Conservation (phyloP, 2,797 vertebrate genomes). For the Delichon dasypus region DNA sequence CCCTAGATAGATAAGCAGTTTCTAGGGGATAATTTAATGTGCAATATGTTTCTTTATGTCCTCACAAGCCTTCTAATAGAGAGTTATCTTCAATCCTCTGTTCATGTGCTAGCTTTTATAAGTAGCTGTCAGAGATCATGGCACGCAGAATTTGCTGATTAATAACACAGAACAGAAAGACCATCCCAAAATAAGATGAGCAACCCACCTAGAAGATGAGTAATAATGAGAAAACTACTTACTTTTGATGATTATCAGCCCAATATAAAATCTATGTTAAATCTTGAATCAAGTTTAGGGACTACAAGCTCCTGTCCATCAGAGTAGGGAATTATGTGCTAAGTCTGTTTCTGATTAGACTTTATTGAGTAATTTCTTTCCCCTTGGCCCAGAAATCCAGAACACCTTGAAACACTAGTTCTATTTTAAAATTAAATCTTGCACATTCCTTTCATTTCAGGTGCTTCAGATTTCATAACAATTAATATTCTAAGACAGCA, state of each 20-base stretch:
- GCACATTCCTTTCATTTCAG: neutral
- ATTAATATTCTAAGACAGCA: neutral
- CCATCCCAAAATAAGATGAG: neutral
- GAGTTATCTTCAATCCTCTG: neutral
- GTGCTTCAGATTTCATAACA: neutral
- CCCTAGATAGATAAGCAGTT: neutral
- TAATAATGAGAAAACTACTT: neutral
- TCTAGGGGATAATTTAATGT: neutral
- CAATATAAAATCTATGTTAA: neutral
- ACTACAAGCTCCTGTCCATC: neutral
- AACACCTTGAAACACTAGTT: neutral
- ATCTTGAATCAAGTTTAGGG: neutral
- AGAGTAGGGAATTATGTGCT: neutral
- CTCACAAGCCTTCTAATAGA: neutral
- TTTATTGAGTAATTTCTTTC: neutral
- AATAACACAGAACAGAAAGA: neutral
- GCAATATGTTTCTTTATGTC: neutral
- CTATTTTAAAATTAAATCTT: neutral
- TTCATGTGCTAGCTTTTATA: rapidly evolving
- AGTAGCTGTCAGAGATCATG: neutral
- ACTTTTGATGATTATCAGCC: neutral
- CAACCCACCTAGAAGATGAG: neutral
- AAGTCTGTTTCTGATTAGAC: neutral
- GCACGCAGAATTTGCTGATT: neutral
- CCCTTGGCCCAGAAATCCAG: neutral